Conservation (phyloP, 2,888 invertebrate genomes). For the Acronicta leporina region DNA sequence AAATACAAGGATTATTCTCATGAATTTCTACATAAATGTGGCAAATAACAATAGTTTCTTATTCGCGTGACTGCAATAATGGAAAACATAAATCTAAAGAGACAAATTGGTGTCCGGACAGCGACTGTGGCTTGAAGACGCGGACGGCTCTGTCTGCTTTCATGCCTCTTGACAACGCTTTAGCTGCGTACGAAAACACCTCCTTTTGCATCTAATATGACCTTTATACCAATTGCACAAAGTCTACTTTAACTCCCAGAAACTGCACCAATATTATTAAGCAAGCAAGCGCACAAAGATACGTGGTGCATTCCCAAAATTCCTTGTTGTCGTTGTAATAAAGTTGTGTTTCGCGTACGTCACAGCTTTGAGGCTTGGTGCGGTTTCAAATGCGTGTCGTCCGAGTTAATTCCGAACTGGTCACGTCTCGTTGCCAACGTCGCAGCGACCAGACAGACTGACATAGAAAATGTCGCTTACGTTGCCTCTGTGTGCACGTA, state of each 20-base stretch:
- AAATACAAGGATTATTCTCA: slow-evolving; percentile 54
- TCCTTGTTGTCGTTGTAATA: slow-evolving; percentile 52
- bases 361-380: slow-evolving; percentile 27
- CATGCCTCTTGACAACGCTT: slow-evolving; percentile 79
- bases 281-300: slow-evolving; percentile 50
- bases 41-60: slow-evolving; percentile 68
- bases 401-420: slow-evolving; percentile 79
- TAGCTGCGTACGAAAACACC: slow-evolving; percentile 67
- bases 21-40: slow-evolving; percentile 59
- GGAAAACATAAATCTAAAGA: slow-evolving; percentile 83
- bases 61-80: slow-evolving; percentile 75
- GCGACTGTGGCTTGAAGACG: slow-evolving; percentile 74
- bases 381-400: slow-evolving; percentile 63
- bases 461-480: slow-evolving; percentile 69
- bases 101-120: slow-evolving; percentile 81
- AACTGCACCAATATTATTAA: slow-evolving; percentile 51
- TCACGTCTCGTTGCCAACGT: slow-evolving; percentile 77
- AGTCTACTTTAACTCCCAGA: slow-evolving; percentile 54
- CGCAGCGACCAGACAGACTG: slow-evolving; percentile 68
- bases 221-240: slow-evolving; percentile 47
- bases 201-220: slow-evolving; percentile 31
- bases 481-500: slow-evolving; percentile 39
- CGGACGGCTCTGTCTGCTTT: slow-evolving; percentile 72
- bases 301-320: slow-evolving; percentile 31
- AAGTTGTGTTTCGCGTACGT: slow-evolving; percentile 55